Conservation (phyloP, 2,888 invertebrate species). For the Drosophila pegasa region DNA sequence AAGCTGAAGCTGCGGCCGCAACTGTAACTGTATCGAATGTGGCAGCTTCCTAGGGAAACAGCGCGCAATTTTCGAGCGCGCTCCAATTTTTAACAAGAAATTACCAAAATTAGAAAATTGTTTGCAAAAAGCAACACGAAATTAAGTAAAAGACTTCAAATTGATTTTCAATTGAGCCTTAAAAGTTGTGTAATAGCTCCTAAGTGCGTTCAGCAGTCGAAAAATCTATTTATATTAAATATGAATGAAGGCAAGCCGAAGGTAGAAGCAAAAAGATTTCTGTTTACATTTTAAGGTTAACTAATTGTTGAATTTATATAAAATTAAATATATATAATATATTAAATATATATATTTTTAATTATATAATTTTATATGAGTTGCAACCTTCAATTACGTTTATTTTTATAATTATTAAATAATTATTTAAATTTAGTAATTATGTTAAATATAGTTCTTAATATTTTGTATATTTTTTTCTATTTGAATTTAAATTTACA, state of each 20-base stretch:
- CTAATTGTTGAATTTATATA: no score
- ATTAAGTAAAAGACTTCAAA: constrained; percentile 59
- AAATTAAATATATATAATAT: no score
- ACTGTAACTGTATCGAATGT: constrained; percentile 44
- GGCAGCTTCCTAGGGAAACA: constrained; percentile 63
- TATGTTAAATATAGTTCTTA: no score
- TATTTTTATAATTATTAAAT: no score
- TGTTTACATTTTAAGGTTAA: not conserved
- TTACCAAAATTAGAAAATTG: constrained; percentile 67
- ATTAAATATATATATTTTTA: no score
- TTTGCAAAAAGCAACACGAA: constrained; percentile 25
- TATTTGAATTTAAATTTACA: no score
- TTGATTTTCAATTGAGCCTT: constrained; percentile 63
- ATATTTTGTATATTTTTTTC: no score
- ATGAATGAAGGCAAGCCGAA: not conserved
- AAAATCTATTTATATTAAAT: not conserved
- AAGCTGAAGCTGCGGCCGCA: not conserved
- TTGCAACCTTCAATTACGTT: no score
- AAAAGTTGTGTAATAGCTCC: constrained; percentile 52
- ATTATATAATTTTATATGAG: not conserved
- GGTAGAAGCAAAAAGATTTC: not conserved
- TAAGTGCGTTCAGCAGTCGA: not conserved
- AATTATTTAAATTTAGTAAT: no score
- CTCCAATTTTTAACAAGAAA: constrained; percentile 58
- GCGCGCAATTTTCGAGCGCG: constrained; percentile 49